A percentile compares a stretch with the other conserved stretches of the same genome.
phyloP scores from a whole-genome alignment of 2,113 vertebrate species.

The Campylomormyrus tamandua region DNA sequence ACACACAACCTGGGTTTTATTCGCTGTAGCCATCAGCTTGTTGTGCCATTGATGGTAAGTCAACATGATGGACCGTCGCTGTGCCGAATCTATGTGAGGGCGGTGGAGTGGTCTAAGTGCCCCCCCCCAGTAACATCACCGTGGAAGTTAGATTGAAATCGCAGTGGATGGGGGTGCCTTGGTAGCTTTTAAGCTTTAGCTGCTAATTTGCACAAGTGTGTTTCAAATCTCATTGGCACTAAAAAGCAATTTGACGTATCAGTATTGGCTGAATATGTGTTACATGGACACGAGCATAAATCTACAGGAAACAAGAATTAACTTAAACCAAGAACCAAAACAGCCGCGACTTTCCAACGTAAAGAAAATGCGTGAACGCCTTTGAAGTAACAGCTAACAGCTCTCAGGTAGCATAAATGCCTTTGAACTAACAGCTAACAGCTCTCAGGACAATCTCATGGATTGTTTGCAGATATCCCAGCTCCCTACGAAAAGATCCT shows the following conservation, averaged over 20 bases:
- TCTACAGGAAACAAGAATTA: background rate
- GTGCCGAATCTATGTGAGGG: slow-evolving; percentile 4
- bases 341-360: background rate
- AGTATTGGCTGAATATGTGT: background rate
- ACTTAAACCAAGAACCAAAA: background rate
- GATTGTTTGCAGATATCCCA: no score
- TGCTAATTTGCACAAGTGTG: background rate
- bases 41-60: slow-evolving; percentile 12
- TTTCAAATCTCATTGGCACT: background rate
- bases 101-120: background rate
- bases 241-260: background rate
- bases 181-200: background rate
- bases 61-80: slow-evolving; percentile 17
- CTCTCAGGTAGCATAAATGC: background rate
- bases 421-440: no score
- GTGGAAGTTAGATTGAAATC: background rate
- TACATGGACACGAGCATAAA: background rate
- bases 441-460: no score
- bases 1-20: background rate
- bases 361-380: background rate
- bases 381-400: background rate
- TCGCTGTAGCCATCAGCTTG: background rate
- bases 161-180: background rate
- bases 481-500: no score
- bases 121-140: background rate